These are phyloP conservation scores for Chrysochloris asiatica DNA, from an alignment of 2,113 vertebrate species.

Conservation along the genomic window DNA sequence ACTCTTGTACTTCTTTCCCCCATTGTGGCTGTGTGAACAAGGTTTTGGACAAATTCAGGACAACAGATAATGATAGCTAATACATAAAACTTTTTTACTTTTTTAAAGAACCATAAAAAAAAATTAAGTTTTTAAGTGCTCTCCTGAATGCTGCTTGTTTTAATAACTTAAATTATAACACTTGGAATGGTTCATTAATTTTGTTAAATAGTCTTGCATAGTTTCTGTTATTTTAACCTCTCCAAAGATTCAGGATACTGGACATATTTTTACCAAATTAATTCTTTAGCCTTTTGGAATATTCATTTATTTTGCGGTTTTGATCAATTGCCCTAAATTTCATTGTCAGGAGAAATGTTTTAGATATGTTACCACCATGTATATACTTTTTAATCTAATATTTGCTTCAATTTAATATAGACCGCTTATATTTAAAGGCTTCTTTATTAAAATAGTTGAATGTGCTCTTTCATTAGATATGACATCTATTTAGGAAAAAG, in stretches of 20 bases:
- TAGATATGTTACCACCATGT: not conserved
- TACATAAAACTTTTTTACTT: not conserved
- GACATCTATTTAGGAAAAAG: not conserved
- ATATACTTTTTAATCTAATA: not conserved
- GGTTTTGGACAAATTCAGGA: constrained; percentile 46
- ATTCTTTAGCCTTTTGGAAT: constrained; percentile 28
- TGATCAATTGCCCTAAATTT: constrained; percentile 16
- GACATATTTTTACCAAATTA: constrained; percentile 37
- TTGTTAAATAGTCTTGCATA: not conserved
- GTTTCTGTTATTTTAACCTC: constrained; percentile 12
- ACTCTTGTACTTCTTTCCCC: not conserved
- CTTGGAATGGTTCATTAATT: constrained; percentile 16
- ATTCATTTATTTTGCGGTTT: constrained; percentile 1
- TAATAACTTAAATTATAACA: constrained; percentile 37
- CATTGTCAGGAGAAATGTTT: constrained; percentile 24
- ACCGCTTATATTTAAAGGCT: constrained; percentile 14
- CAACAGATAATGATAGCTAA: constrained; percentile 42
- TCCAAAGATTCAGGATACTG: constrained; percentile 10
- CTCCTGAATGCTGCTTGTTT: constrained; percentile 28
- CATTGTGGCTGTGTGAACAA: constrained; percentile 24
- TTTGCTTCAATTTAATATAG: constrained; percentile 49
- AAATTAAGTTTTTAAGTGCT: constrained; percentile 47
- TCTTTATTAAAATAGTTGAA: constrained; percentile 3
- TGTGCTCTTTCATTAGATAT: not conserved
- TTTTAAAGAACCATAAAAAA: not conserved